phyloP scores from a whole-genome alignment of 2,797 vertebrate genomes.

The Euthynnus affinis region DNA sequence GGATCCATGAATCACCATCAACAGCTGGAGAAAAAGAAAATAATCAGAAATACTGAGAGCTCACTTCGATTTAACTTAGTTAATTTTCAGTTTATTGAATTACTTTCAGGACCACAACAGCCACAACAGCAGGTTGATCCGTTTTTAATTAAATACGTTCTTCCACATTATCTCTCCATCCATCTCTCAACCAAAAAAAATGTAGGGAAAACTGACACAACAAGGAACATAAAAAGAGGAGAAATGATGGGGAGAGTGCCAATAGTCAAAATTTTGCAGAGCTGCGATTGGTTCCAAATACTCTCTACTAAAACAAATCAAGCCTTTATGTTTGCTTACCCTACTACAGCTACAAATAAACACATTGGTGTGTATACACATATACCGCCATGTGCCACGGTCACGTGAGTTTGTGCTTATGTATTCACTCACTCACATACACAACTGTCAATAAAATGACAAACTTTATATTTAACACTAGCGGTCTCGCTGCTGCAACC shows the following conservation, averaged over 20 bases:
- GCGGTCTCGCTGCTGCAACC: conserved; percentile 58
- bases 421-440: conserved; percentile 35
- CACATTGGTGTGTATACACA: conserved; percentile 10
- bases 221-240: neutral
- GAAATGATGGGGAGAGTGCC: neutral
- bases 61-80: no score
- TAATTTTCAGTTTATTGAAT: neutral
- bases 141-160: neutral
- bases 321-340: conserved; percentile 29
- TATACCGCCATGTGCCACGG: conserved; percentile 11
- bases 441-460: conserved; percentile 65
- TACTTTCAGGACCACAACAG: neutral
- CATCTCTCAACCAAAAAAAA: neutral
- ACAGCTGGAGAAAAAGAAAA: no score
- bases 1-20: no score
- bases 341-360: conserved; percentile 40
- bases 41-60: no score
- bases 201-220: conserved; percentile 8
- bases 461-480: conserved; percentile 71
- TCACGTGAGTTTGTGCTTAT: conserved; percentile 37
- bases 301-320: conserved; percentile 33
- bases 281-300: conserved; percentile 28
- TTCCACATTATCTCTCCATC: no score
- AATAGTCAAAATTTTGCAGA: neutral
- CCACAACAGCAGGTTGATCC: no score